Evolutionary conservation across 2,888 invertebrate species (phyloP), one percentile per base, ranked within the genome.

Genomic region (Pharmacophagus antenor): DNA sequence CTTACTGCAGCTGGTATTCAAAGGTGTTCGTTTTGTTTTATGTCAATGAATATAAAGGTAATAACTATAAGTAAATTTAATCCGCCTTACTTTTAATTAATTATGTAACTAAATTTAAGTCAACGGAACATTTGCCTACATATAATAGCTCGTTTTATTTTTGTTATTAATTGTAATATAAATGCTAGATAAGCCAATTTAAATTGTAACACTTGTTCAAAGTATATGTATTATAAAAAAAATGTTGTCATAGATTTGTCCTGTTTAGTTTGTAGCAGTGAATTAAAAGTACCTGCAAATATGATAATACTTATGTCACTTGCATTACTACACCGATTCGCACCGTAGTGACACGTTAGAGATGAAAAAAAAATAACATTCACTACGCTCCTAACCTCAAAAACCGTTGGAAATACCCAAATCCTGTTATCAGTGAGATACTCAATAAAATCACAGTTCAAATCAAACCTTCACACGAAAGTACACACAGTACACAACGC

Each of bases 281-380:
- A 68, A 72, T 75, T 72, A 69, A 74, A 75, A 79, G 74, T 72
- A 67, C 73, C 72, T 77, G 80, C 83, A 82, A 84, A 84, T 81
- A 79, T 82, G 20, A 23, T n/a, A 46, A 49, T 12, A 86, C 85
- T 86, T 84, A 84, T 85, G 85, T 85, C 79, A 84, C 69, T 70
- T 65, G 64, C 67, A 69, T 67, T 67, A 63, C 68, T 66, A 68
- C 65, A 65, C 74, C 70, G 73, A 72, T 66, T 66, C 69, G 68
- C 76, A 74, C 72, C 72, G 66, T 69, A 65, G 72, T 69, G 69
- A 70, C 64, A 62, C 62, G 63, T 67, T 68, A 72, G 62, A 72
- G 21, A 25, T 7, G 27, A 5, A 15, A 41, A 77, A 78, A 78
- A 79, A 77, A 68, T 71, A 69, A 69, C 68, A 68, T 65, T 65